A percentile compares a stretch with the other conserved stretches of the same genome.
Evolutionary conservation across 2,113 vertebrate genomes (phyloP).

Genomic region (Rhabdornis inornatus): DNA sequence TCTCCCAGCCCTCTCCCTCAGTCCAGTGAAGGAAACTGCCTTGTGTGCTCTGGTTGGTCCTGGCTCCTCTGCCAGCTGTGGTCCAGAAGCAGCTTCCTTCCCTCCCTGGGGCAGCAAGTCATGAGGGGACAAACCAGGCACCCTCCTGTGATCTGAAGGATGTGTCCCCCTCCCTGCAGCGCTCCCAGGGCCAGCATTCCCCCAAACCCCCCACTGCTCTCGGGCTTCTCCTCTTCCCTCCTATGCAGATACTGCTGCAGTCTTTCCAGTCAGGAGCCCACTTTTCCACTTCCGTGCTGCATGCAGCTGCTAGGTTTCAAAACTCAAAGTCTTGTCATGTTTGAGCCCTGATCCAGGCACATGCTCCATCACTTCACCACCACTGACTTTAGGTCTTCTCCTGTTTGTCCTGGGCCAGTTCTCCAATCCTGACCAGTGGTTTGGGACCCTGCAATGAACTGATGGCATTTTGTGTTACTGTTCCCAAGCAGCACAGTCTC

Average conservation of each 20-base stretch:
- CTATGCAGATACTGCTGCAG: neutral
- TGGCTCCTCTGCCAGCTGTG: neutral
- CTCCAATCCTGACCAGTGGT: neutral
- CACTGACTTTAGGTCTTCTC: neutral
- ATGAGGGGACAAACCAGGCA: neutral
- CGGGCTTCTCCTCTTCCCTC: neutral
- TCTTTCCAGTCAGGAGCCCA: neutral
- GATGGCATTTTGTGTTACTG: neutral
- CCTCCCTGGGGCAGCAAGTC: neutral
- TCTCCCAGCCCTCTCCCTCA: neutral
- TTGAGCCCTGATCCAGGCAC: neutral
- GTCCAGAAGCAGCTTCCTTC: neutral
- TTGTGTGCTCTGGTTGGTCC: neutral
- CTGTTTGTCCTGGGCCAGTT: neutral
- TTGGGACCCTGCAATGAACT: neutral
- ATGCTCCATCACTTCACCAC: neutral
- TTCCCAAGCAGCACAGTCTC: neutral
- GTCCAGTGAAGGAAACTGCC: neutral
- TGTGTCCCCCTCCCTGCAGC: neutral
- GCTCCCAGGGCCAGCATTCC: neutral
- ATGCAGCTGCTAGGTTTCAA: neutral
- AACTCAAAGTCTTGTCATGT: neutral
- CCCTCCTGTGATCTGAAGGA: rapidly evolving
- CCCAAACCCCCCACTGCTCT: neutral
- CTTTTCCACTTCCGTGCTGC: neutral